Percentiles rank a stretch among this genome's conserved stretches.
phyloP scores from a whole-genome alignment of 2,888 invertebrate species.

The Lycia hirtaria region DNA sequence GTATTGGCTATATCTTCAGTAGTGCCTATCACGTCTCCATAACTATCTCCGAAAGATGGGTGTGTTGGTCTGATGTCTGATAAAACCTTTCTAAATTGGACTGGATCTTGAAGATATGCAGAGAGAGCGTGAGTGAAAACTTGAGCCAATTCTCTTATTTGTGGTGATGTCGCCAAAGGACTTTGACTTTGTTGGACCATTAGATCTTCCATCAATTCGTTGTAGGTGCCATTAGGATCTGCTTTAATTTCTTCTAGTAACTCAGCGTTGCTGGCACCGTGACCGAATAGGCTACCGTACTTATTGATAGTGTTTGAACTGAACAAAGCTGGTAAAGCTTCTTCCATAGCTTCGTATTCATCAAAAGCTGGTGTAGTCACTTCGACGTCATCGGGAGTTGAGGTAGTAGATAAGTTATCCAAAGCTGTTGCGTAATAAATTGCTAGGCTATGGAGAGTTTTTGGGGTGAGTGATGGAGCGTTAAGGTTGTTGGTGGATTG shows the following conservation, averaged over 20 bases:
- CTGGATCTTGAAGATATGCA: conserved; percentile 93
- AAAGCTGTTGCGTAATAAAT: conserved; percentile 91
- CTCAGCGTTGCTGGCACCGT: conserved; percentile 64
- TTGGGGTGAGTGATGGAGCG: conserved; percentile 91
- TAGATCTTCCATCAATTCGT: conserved; percentile 82
- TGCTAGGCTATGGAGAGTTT: conserved; percentile 91
- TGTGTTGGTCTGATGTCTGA: conserved; percentile 92
- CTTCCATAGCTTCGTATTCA: conserved; percentile 73
- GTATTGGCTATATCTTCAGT: conserved; percentile 75
- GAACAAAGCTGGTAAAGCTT: conserved; percentile 86
- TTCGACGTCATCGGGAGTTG: conserved; percentile 65
- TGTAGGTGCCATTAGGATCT: conserved; percentile 74
- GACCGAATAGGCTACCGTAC: conserved; percentile 80
- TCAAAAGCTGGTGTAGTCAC: conserved; percentile 63
- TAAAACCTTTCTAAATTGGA: conserved; percentile 91
- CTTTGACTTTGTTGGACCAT: conserved; percentile 87
- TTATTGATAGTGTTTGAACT: conserved; percentile 89
- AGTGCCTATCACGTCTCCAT: conserved; percentile 38
- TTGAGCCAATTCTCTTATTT: conserved; percentile 91
- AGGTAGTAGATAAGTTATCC: conserved; percentile 82
- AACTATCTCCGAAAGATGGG: conserved; percentile 83
- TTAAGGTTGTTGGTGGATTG: conserved; percentile 74
- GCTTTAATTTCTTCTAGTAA: conserved; percentile 72
- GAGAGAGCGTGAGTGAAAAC: conserved; percentile 94
- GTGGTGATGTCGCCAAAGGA: conserved; percentile 86